Evolutionary conservation across 2,113 vertebrate species (phyloP).

Genomic region (Chionodraco myersi): DNA sequence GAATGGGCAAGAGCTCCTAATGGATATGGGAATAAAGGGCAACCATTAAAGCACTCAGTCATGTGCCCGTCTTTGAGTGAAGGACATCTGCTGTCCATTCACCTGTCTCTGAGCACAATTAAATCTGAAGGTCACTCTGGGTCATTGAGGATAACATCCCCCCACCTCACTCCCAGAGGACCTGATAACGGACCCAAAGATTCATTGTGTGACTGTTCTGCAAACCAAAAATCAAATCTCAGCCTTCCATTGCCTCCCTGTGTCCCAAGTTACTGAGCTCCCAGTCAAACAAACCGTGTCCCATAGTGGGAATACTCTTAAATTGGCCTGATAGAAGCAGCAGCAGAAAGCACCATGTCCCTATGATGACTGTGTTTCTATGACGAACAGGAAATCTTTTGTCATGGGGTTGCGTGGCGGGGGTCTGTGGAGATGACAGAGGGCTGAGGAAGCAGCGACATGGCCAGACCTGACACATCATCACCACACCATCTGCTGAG

Average conservation of each 20-base stretch:
- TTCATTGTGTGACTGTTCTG: slow-evolving; percentile 36
- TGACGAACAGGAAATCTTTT: slow-evolving; percentile 79
- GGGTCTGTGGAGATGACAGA: slow-evolving; percentile 67
- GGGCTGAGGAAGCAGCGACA: slow-evolving; percentile 62
- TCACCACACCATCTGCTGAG: slow-evolving; percentile 78
- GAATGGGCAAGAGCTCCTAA: neutral
- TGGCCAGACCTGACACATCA: slow-evolving; percentile 56
- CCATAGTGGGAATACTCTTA: slow-evolving; percentile 53
- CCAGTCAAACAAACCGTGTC: slow-evolving; percentile 47
- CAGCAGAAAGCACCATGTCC: slow-evolving; percentile 45
- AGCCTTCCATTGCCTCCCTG: neutral
- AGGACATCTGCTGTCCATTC: slow-evolving; percentile 19
- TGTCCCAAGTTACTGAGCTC: slow-evolving; percentile 51
- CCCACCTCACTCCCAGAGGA: slow-evolving; percentile 8
- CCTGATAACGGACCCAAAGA: slow-evolving; percentile 16
- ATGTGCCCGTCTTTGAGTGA: slow-evolving; percentile 16
- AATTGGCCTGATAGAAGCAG: slow-evolving; percentile 55
- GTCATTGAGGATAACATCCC: slow-evolving; percentile 1
- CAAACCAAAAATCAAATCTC: slow-evolving; percentile 35
- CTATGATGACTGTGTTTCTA: slow-evolving; percentile 66
- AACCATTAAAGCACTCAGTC: slow-evolving; percentile 16
- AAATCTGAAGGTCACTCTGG: slow-evolving; percentile 38
- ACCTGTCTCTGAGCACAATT: neutral
- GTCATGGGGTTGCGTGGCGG: slow-evolving; percentile 66
- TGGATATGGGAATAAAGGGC: slow-evolving; percentile 28